Evolutionary conservation across 2,113 vertebrate species (phyloP).

Genomic region (Osmerus mordax): DNA sequence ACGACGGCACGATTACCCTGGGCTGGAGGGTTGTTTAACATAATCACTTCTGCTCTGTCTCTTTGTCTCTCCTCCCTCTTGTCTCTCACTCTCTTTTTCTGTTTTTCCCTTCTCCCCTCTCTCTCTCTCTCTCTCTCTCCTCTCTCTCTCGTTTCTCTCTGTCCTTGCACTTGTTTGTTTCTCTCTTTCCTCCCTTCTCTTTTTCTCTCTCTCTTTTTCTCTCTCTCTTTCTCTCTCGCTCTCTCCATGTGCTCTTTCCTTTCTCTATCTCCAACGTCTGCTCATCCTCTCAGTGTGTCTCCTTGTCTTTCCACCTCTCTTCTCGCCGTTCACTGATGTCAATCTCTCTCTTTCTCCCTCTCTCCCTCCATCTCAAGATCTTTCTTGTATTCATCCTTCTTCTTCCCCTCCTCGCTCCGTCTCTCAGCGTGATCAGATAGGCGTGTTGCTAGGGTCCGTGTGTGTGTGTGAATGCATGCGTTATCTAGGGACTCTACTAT

Average conservation of each 20-base stretch:
- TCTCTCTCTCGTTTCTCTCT: neutral
- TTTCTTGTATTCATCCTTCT: neutral
- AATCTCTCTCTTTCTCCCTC: neutral
- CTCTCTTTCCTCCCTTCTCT: neutral
- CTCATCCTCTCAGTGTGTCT: neutral
- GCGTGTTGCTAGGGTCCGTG: neutral
- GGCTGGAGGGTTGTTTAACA: constrained; percentile 44
- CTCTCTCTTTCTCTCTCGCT: neutral
- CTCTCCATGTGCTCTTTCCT: too few relatives aligned
- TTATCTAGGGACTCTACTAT: neutral
- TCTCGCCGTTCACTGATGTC: neutral
- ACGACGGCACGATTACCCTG: constrained; percentile 38
- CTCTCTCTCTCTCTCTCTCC: neutral
- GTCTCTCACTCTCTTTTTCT: neutral
- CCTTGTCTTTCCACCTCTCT: neutral
- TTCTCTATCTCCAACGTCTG: neutral
- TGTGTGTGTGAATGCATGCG: neutral
- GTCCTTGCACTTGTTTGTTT: neutral
- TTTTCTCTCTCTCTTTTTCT: constrained; percentile 1
- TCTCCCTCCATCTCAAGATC: neutral
- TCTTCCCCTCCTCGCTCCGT: neutral
- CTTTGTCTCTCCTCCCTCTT: constrained; percentile 16
- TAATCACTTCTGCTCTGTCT: constrained; percentile 22
- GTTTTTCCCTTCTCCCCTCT: neutral
- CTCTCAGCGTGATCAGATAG: neutral